Evolutionary conservation across 2,113 vertebrate genomes (phyloP).

Genomic region (Protobothrops flavoviridis): DNA sequence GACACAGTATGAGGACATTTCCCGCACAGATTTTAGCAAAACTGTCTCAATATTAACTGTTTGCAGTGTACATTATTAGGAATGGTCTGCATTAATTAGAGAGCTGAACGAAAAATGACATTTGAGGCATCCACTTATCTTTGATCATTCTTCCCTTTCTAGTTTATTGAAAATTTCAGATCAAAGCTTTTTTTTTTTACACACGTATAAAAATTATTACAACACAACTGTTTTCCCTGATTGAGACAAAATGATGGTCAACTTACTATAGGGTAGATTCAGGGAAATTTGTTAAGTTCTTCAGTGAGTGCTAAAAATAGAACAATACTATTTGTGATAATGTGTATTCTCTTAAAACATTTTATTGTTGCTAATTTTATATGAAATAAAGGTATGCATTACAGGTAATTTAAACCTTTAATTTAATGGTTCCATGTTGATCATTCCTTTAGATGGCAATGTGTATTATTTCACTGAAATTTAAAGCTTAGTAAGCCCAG

Average conservation of each 20-base stretch:
- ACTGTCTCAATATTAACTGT: neutral
- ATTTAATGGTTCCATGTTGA: neutral
- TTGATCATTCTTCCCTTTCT: neutral
- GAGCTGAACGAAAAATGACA: neutral
- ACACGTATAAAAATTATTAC: neutral
- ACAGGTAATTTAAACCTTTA: neutral
- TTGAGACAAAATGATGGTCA: neutral
- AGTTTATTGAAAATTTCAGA: neutral
- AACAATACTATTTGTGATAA: neutral
- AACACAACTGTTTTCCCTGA: neutral
- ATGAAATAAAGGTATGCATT: neutral
- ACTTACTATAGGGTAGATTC: neutral
- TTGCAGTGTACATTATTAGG: neutral
- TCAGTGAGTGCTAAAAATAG: neutral
- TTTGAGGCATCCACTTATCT: neutral
- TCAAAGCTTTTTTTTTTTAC: neutral
- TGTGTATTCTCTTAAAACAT: neutral
- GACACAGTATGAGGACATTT: neutral
- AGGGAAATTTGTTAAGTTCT: too few species aligned
- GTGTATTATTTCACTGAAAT: neutral
- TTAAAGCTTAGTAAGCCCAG: neutral
- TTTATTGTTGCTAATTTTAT: neutral
- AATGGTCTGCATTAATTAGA: neutral
- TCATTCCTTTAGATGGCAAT: neutral
- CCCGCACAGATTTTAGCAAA: conserved; percentile 6